phyloP scores from a whole-genome alignment of 2,797 vertebrate species.

The Channa striata region DNA sequence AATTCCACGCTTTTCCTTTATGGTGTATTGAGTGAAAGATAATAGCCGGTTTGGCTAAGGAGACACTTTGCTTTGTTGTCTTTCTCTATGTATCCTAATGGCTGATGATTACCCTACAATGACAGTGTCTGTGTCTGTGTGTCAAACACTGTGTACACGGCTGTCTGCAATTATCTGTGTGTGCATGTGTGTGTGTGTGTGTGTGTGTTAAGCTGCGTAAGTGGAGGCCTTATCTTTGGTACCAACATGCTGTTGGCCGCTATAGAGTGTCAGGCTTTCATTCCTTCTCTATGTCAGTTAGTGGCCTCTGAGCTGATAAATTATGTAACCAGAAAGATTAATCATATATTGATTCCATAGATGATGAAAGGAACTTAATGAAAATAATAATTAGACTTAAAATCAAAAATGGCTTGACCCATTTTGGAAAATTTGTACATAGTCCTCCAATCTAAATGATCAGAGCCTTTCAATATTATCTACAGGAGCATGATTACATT shows the following conservation, averaged over 20 bases:
- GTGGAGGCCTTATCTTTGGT: conserved; percentile 7
- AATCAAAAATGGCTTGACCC: too few species aligned
- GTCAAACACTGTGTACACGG: conserved; percentile 56
- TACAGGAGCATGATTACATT: too few species aligned
- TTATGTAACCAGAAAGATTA: conserved; percentile 31
- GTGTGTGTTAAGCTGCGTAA: not conserved
- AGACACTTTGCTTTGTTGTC: conserved; percentile 76
- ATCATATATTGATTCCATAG: not conserved
- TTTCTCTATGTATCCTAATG: conserved; percentile 74
- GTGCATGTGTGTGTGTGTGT: conserved; percentile 8
- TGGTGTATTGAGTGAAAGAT: conserved; percentile 71
- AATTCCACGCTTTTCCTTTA: conserved; percentile 52
- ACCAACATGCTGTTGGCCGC: conserved; percentile 29
- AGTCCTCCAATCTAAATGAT: too few species aligned
- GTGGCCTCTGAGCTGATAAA: conserved; percentile 52
- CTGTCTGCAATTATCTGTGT: conserved; percentile 7
- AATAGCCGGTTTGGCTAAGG: conserved; percentile 67
- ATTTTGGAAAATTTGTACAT: too few species aligned
- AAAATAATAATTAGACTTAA: too few species aligned
- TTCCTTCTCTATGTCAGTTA: conserved; percentile 60
- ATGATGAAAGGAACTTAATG: too few species aligned
- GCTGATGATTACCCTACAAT: conserved; percentile 72
- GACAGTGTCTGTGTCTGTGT: conserved; percentile 69
- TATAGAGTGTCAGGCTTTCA: conserved; percentile 44
- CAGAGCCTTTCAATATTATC: too few species aligned